Conservation (phyloP, 2,113 vertebrate genomes). For the Neodontobutis hainanensis region DNA sequence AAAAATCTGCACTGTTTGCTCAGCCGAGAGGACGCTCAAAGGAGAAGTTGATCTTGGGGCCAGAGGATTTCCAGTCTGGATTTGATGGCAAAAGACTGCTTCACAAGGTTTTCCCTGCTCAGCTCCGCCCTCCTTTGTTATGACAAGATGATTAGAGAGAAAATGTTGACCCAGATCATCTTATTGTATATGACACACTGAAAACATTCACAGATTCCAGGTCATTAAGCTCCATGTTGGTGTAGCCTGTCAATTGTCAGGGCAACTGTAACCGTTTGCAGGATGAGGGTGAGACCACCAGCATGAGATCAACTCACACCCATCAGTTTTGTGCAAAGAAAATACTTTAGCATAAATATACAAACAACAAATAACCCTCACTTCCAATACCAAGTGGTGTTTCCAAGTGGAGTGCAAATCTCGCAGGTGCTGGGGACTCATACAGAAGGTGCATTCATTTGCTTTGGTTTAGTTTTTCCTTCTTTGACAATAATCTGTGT, state of each 20-base stretch:
- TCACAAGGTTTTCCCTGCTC: slow-evolving; percentile 23
- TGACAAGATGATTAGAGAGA: slow-evolving; percentile 61
- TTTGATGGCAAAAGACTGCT: slow-evolving; percentile 40
- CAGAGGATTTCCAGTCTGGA: slow-evolving; percentile 55
- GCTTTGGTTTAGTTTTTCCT: slow-evolving; percentile 8
- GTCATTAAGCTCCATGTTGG: slow-evolving; percentile 57
- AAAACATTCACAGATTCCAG: slow-evolving; percentile 66
- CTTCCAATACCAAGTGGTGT: background rate
- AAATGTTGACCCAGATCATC: slow-evolving; percentile 72
- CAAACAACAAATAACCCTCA: no score
- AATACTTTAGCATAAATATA: background rate
- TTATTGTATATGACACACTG: slow-evolving; percentile 65
- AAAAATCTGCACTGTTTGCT: slow-evolving; percentile 59
- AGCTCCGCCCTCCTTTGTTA: slow-evolving; percentile 57
- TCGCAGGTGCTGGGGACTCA: slow-evolving; percentile 64
- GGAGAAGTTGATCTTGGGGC: slow-evolving; percentile 16
- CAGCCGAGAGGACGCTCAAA: slow-evolving; percentile 24
- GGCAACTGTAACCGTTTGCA: background rate
- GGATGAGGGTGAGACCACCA: background rate
- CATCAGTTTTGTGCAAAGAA: background rate
- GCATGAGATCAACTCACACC: background rate
- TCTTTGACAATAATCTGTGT: slow-evolving; percentile 32
- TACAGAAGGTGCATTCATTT: slow-evolving; percentile 72
- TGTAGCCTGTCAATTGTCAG: slow-evolving; percentile 30
- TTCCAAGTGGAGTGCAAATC: slow-evolving; percentile 54